Base-by-base conservation (phyloP, 2,888 invertebrate genomes). In the Hetaerina titia region DNA sequence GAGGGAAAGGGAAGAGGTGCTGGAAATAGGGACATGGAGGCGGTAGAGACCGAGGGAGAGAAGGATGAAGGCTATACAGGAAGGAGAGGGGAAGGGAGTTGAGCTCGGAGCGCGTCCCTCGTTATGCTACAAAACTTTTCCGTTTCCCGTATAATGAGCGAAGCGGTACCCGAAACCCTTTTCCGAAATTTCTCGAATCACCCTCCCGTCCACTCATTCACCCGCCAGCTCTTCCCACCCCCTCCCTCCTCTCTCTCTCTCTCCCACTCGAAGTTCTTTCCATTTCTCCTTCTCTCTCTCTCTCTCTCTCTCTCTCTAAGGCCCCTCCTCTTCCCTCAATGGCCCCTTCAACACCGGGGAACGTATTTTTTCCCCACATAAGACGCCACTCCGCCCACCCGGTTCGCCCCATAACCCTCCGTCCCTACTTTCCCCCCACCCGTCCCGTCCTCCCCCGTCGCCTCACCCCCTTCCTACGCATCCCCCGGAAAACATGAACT, bases 121-220 rank as follows among this genome's bases (percentile, higher is more conserved):
- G 81, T 81, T 81, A 81, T 31, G 81, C 15, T 31, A 31, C 81
- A 81, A 81, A 81, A 81, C 81, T 81, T 81, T 81, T 81, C 81
- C 81, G 31, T 31, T 81, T 81, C 31, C 81, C 81, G 81, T 81
- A 81, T 81, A 81, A 81, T 81, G 81, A 81, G 81, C 81, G 81
- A 13, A 81, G 81, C 81, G 31, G 81, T 7, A 31, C 2, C 9
- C 6, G 7, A 31, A 19, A 22, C 81, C 22, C 22, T 81, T 81
- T 15, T 8, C 81, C 31, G 13, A 81, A 31, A 81, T 81, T 81
- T 31, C 25, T 13, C 81, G 31, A 31, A 81, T 81, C 60, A 60
- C 11, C 45, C 45, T 45, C 45, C 45, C 45, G 45, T 45, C 45
- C 45, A 45, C 45, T 45, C 45, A 45, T 45, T 45, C 45, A 45